Base-by-base conservation (phyloP, 1,140 invertebrate species). In the Tigriopus japonicus region DNA sequence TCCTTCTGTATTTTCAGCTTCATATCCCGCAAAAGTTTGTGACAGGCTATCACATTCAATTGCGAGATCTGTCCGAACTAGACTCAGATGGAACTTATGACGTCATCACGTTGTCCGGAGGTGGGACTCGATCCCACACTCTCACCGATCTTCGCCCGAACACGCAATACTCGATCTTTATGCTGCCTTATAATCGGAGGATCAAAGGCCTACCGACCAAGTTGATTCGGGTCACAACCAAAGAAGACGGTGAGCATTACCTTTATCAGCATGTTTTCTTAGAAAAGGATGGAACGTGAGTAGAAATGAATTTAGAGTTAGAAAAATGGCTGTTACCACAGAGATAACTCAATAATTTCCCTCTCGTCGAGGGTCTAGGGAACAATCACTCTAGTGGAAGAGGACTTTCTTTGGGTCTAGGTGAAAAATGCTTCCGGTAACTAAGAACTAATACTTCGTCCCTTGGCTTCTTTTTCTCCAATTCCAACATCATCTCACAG, bases 181-280 rank as follows among this genome's bases (percentile, higher is more conserved):
- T 58, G 13, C 55, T 58, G 12, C 55, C 55, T 6, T 54, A 28
- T 58, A 40, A 58, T 43, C 23, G 42, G 6, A 15, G 15, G 35
- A 42, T 58, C 17, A 58, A 41, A 17, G 55, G 55, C 13, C 13
- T 15, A 40, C 55, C 55, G 3, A 41, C 55, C 17, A 58, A 58
- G 17, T 40, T 58, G 13, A 58, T 41, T 17, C 28, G 35, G 3
- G 40, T 58, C 21, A 58, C n/a, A 13, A 58, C 55, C 12, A 58
- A 58, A 23, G 55, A 58, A 42, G 55, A 58, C 12, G 55, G 55
- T 58, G 23, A 58, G 24, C 9, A 12, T 54, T 54, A n/a, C n/a
- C n/a, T 24, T 54, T 49, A 2, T 6, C 3, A 6, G 2, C 21
- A 17, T 49, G 2, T 49, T 6, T 49, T 49, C 3, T 17, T 49